These are phyloP conservation scores for Styela clava DNA, from an alignment of 23 tunicate genomes.

Conservation along the genomic window DNA sequence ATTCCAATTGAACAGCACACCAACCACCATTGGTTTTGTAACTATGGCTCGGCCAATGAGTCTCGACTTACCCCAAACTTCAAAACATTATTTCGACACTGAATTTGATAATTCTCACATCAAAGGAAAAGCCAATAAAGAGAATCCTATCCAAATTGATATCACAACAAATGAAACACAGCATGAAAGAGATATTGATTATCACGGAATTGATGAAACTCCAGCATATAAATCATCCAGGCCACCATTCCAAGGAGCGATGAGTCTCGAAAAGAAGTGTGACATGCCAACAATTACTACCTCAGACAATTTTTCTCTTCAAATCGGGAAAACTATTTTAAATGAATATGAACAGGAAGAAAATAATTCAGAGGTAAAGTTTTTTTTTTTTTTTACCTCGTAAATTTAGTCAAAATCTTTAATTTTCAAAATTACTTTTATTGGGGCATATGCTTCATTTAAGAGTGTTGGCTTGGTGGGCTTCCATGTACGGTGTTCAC, in stretches of 20 bases:
- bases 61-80: neutral
- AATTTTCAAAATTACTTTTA: no score
- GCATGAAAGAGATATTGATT: neutral
- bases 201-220: neutral
- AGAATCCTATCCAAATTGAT: neutral
- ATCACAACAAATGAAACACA: neutral
- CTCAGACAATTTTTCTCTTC: neutral
- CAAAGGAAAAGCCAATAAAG: neutral
- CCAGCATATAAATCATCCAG: neutral
- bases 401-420: no score
- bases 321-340: neutral
- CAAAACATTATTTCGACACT: neutral
- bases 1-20: neutral
- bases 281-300: neutral
- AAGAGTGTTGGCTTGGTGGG: no score
- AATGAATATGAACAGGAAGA: neutral
- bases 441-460: no score
- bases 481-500: no score
- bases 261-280: neutral
- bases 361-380: neutral
- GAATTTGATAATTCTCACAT: neutral
- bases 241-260: neutral
- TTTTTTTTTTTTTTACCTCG: no score
- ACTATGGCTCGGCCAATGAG: neutral
- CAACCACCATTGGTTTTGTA: neutral